Base-by-base conservation (phyloP, 2,888 invertebrate species). In the Eupeodes latifasciatus region DNA sequence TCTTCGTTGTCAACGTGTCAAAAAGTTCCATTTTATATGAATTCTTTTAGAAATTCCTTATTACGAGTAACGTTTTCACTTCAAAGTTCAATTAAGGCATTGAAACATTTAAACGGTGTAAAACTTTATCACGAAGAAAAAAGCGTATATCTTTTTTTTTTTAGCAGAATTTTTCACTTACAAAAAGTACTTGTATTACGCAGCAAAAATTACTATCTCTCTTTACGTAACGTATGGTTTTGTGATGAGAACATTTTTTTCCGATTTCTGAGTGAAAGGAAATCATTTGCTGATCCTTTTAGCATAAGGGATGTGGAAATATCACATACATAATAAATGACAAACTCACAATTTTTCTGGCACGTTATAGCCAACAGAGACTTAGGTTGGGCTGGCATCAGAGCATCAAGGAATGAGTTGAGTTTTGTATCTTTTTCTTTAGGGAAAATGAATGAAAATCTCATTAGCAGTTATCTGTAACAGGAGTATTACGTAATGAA, bases 241-340 rank as follows among this genome's bases (percentile, higher is more conserved):
- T 1, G 27, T 27, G 27, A 27, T 36, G 3, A 61, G 61, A 61
- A n/a, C 5, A 36, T 61, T 61, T 61, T 16, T 44, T 62, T 62
- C 67, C 64, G 62, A 72, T 57, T 55, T 72, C 47, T 47, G 34
- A 27, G 49, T n/a, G 53, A 55, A 57, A 77, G 5, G 16, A 53
- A 71, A 71, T 62, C 51, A 62, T 12, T 40, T 14, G n/a, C 49
- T n/a, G 10, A 11, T 57, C 4, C 27, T 59, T 69, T 51, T 5
- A 66, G 16, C 11, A 62, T 40, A 16, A 40, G 40, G 9, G 6
- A 62, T 66, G 11, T 62, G 40, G 71, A 7, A 53, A 61, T 40
- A 40, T 9, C 61, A 79, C 61, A 71, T 40, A 40, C 40, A 40
- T 40, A 19, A 40, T 9, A 62, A 69, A 51, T 78, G 47, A 61